phyloP scores from a whole-genome alignment of 2,797 vertebrate genomes.

The Enteromius paludinosus region DNA sequence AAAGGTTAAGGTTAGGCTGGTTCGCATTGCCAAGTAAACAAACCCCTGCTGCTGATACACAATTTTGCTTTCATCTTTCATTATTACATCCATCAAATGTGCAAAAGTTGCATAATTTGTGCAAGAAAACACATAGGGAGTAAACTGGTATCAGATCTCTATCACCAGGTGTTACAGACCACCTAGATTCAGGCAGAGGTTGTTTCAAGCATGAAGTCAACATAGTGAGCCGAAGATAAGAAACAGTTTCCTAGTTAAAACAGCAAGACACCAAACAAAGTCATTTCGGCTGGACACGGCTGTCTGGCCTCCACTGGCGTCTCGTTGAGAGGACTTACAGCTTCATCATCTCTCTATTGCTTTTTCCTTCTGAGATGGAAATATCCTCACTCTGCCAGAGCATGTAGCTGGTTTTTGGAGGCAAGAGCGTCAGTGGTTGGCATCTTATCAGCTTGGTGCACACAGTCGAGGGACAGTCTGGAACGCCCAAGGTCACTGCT shows the following conservation, averaged over 20 bases:
- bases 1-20: neutral
- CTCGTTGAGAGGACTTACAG: conserved; percentile 41
- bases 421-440: conserved; percentile 30
- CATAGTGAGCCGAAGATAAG: conserved; percentile 45
- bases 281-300: conserved; percentile 32
- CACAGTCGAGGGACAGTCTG: conserved; percentile 45
- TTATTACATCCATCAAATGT: neutral
- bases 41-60: neutral
- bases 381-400: conserved; percentile 37
- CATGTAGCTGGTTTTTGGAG: conserved; percentile 42
- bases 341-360: conserved; percentile 54
- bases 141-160: neutral
- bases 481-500: conserved; percentile 56
- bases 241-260: conserved; percentile 22
- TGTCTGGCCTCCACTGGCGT: conserved; percentile 34
- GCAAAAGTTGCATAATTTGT: neutral
- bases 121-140: neutral
- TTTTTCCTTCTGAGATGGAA: conserved; percentile 49
- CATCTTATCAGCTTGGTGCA: conserved; percentile 60
- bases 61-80: neutral
- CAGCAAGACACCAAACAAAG: conserved; percentile 45
- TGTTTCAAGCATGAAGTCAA: conserved; percentile 30
- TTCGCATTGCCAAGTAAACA: neutral
- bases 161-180: neutral
- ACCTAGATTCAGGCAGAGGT: conserved; percentile 1